Evolutionary conservation across 2,888 invertebrate genomes (phyloP).

Genomic region (Plemyria rubiginata): DNA sequence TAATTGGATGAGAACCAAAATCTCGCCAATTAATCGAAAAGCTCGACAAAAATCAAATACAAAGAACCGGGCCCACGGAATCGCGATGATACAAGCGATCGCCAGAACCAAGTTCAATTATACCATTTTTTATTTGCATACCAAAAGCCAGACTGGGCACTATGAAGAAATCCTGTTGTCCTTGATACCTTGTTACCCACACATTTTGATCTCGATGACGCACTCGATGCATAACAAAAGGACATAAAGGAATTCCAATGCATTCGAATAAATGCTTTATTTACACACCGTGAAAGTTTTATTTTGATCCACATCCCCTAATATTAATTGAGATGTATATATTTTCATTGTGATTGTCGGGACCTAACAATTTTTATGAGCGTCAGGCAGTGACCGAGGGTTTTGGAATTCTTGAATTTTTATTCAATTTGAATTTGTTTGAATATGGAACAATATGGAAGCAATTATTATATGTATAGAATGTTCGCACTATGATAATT

Average conservation of each 20-base stretch:
- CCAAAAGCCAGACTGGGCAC: constrained; percentile 58
- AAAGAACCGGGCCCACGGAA: constrained; percentile 21
- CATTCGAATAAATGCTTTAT: constrained; percentile 38
- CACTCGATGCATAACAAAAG: constrained; percentile 51
- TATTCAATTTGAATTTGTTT: constrained; percentile 40
- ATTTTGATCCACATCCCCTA: constrained; percentile 42
- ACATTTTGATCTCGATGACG: constrained; percentile 70
- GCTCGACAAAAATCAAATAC: constrained; percentile 25
- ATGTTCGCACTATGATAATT: too few species aligned
- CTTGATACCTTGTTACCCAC: constrained; percentile 74
- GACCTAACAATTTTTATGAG: constrained; percentile 54
- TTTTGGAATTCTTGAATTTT: constrained; percentile 52
- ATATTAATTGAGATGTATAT: constrained; percentile 62
- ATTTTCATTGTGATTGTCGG: constrained; percentile 52
- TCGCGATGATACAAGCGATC: constrained; percentile 25
- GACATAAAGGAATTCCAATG: constrained; percentile 36
- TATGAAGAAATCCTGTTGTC: constrained; percentile 64
- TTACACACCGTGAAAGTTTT: constrained; percentile 30
- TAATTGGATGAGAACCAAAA: constrained; percentile 11
- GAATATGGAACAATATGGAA: constrained; percentile 9
- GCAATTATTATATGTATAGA: too few species aligned
- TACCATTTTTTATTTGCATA: constrained; percentile 68
- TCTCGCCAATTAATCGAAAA: constrained; percentile 31
- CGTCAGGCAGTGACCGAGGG: constrained; percentile 56
- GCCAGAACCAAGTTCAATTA: constrained; percentile 51